A percentile compares a stretch with the other conserved stretches of the same genome.
phyloP scores from a whole-genome alignment of 2,797 vertebrate genomes.

The Enteromius anoplus region DNA sequence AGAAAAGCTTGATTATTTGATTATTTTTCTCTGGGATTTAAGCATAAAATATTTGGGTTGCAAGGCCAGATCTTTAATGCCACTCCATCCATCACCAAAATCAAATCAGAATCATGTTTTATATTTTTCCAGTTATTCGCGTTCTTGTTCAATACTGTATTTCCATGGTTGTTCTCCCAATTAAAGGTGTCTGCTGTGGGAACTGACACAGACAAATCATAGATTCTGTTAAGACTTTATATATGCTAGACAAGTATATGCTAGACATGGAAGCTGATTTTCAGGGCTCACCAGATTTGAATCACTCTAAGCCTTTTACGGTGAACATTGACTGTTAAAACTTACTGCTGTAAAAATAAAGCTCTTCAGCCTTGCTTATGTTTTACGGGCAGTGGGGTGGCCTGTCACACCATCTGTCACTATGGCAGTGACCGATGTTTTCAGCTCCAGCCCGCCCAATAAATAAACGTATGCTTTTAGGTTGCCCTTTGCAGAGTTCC shows the following conservation, averaged over 20 bases:
- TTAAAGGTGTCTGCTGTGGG: not conserved
- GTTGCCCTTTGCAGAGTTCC: constrained; percentile 19
- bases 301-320: constrained; percentile 69
- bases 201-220: not conserved
- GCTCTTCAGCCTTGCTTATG: constrained; percentile 68
- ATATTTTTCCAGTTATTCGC: not conserved
- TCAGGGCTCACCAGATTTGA: constrained; percentile 73
- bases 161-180: not conserved
- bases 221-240: constrained; percentile 28
- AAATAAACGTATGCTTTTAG: constrained; percentile 69
- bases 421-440: constrained; percentile 65
- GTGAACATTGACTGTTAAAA: constrained; percentile 73
- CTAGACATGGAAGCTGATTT: constrained; percentile 58
- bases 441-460: constrained; percentile 57
- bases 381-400: constrained; percentile 68
- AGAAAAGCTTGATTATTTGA: not conserved
- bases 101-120: not conserved
- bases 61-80: not conserved
- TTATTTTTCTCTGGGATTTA: not conserved
- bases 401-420: constrained; percentile 53
- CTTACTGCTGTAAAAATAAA: constrained; percentile 75
- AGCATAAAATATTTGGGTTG: not conserved
- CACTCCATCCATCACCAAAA: not conserved
- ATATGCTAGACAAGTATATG: constrained; percentile 61
- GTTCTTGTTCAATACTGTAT: not conserved